Conservation (phyloP, 37 sponge, comb jelly and placozoan species). For the Eunapius fragilis region DNA sequence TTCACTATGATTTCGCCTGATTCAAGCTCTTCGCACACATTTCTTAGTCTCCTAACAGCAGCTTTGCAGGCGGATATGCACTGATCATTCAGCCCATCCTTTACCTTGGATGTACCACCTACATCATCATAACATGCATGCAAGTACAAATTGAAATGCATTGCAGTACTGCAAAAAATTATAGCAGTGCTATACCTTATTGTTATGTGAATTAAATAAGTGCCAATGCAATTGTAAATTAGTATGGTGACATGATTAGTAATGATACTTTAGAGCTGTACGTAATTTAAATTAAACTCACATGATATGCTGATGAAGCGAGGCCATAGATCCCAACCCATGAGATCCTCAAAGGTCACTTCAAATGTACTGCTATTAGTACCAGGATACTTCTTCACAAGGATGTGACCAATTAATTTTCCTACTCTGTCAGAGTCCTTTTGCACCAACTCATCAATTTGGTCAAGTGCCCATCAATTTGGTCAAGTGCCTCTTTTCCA, state of each 20-base stretch:
- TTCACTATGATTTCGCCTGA: conserved; percentile 23
- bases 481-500: background rate
- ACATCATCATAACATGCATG: no score
- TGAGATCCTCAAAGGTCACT: conserved; percentile 1
- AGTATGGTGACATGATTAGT: no score
- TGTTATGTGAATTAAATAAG: no score
- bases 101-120: conserved; percentile 29
- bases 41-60: conserved; percentile 21
- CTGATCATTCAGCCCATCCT: conserved; percentile 22
- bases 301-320: background rate
- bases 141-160: no score
- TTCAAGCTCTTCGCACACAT: background rate
- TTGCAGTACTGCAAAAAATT: no score
- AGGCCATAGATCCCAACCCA: conserved; percentile 17
- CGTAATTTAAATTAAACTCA: no score
- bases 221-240: no score
- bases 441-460: background rate
- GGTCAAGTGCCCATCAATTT: no score
- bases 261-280: no score
- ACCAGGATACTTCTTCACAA: conserved; percentile 11
- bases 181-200: no score
- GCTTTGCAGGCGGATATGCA: conserved; percentile 12
- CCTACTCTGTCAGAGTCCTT: background rate
- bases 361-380: background rate
- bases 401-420: background rate